phyloP scores from a whole-genome alignment of 2,113 vertebrate genomes.

The Toxotes chatareus region DNA sequence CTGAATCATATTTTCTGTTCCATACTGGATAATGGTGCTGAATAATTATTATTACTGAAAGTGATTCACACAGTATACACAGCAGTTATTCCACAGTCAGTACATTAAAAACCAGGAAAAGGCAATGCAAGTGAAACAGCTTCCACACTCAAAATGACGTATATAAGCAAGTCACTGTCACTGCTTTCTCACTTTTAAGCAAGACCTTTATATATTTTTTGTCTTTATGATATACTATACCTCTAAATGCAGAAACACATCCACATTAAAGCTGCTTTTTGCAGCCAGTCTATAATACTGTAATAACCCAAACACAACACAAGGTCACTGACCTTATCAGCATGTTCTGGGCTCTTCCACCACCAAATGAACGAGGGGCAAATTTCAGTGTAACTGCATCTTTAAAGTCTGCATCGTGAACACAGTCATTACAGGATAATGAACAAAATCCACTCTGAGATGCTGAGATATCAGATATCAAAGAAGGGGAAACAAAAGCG shows the following conservation, averaged over 20 bases:
- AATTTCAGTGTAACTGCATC: no score
- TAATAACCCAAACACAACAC: no score
- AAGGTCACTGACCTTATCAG: no score
- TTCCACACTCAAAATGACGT: not conserved
- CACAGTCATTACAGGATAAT: no score
- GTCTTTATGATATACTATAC: no score
- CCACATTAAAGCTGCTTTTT: not conserved
- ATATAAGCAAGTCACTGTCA: not conserved
- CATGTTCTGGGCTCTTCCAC: not conserved
- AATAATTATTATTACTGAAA: not conserved
- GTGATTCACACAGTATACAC: not conserved
- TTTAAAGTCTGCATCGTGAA: no score
- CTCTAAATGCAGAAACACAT: no score
- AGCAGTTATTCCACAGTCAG: not conserved
- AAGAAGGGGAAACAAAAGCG: not conserved
- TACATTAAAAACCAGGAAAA: not conserved
- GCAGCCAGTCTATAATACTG: not conserved
- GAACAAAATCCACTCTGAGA: no score
- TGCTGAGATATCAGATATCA: no score
- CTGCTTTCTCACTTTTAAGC: not conserved
- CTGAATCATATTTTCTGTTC: not conserved
- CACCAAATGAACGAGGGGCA: no score
- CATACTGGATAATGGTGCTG: not conserved
- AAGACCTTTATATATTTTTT: not conserved
- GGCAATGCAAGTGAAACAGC: not conserved